Percentiles rank a stretch among this genome's conserved stretches.
Evolutionary conservation across 2,113 vertebrate species (phyloP).

Genomic region (Pandion haliaetus): DNA sequence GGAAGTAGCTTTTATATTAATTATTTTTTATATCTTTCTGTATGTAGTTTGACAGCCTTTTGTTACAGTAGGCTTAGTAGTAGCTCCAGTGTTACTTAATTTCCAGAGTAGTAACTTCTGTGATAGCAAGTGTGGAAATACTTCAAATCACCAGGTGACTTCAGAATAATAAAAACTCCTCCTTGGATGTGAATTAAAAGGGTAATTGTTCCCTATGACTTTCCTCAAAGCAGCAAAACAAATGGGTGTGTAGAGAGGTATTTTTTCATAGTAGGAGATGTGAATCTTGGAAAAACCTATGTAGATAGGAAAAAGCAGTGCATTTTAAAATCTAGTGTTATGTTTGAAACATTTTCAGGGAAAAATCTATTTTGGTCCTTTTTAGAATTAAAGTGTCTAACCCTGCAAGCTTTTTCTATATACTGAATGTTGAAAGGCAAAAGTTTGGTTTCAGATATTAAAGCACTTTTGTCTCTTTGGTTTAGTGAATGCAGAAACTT

Average conservation of each 20-base stretch:
- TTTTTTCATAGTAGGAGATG: not conserved
- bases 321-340: not conserved
- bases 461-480: not conserved
- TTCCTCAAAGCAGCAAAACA: not conserved
- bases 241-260: not conserved
- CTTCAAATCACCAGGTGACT: not conserved
- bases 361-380: not conserved
- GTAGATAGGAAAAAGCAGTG: not conserved
- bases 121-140: not conserved
- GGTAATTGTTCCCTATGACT: not conserved
- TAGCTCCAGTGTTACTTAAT: not conserved
- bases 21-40: not conserved
- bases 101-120: not conserved
- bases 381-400: not conserved
- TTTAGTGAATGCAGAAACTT: slow-evolving; percentile 4
- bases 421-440: not conserved
- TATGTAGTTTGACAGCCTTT: not conserved
- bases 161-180: not conserved
- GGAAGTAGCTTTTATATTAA: not conserved
- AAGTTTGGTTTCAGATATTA: not conserved
- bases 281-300: not conserved
- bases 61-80: not conserved
- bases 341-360: not conserved
- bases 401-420: not conserved
- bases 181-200: not conserved